Base-by-base conservation (phyloP, 2,888 invertebrate species). In the Iselma pallidipennis region DNA sequence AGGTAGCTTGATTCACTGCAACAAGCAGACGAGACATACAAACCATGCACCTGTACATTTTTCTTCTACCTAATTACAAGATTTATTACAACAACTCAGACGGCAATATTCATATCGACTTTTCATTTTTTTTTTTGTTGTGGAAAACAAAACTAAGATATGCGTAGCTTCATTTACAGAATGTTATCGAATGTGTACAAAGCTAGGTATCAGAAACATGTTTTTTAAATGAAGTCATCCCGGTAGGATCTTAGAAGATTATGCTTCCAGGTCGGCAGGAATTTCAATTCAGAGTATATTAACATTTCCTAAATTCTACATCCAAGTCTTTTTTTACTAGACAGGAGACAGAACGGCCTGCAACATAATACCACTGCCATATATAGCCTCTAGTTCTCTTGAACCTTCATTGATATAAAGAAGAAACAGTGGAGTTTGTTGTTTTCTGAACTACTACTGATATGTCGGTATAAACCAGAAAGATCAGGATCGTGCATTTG, bases 1-100 rank as follows among this genome's bases (percentile, higher is more conserved):
- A 66, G 67, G 65, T 66, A 63, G 29, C 31, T 49, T 29, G 57
- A 33, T 49, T 66, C 60, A 62, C 52, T 58, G 49, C 29, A 49
- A 52, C 66, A 65, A 56, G 53, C 55, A 49, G 52, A 54, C 49
- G 42, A 50, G 52, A n/a, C n/a, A 42, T 37, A n/a, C n/a, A n/a
- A 55, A 26, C 14, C 7, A 3, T 62, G 59, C 63, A 63, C 63
- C 63, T 63, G 63, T 59, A 55, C 59, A 49, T 51, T 56, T 62
- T 59, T 63, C 33, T 50, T 12, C 28, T 2, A 37, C 19, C 49
- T 31, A 23, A 59, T 55, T 59, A 19, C 26, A 52, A 56, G 55
- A 59, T 55, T 55, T 59, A 59, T 59, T 23, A 25, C 49, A 50
- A 16, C 50, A 50, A 55, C 23, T 14, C 12, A 4, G n/a, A 9